Base-by-base conservation (phyloP, 1,140 invertebrate genomes). In the Drosophila lacertosa region DNA sequence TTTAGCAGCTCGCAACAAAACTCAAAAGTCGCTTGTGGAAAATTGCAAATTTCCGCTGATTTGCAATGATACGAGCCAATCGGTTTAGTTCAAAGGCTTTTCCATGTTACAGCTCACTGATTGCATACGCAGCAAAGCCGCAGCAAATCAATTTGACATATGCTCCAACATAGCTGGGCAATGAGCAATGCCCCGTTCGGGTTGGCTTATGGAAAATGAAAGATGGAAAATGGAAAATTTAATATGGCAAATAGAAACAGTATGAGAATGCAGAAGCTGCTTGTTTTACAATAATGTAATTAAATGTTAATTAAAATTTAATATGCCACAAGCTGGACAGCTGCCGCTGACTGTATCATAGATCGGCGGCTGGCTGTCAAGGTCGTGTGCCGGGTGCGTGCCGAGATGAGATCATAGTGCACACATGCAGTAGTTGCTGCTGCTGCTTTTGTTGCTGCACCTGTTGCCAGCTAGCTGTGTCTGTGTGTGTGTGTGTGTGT, bases 111-210 rank as follows among this genome's bases (percentile, higher is more conserved):
- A 88, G 74, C 70, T 88, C 82, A 86, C 39, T 88, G 82, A 66
- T 47, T 55, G 37, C 57, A 11, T 32, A 64, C 37, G 51, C 55
- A 62, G 57, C 40, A 59, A 58, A 81, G 68, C 60, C 70, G 71
- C 66, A 67, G 24, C 77, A 88, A 86, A 88, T 86, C 77, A 68
- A 82, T 88, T 78, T 88, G 82, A 88, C 77, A 82, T 75, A 67
- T 81, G 77, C 68, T 45, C 42, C 53, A 59, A 71, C 63, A 66
- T 67, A 59, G 54, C 40, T 42, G 44, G 48, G 42, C 68, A 35
- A 53, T 57, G 74, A 39, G 59, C 69, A 83, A 54, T 59, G 45
- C 65, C 53, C 37, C 47, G 51, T 51, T 67, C 55, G n/a, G 53
- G 35, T n/a, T n/a, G n/a, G n/a, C n/a, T n/a, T n/a, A n/a, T n/a